These are phyloP conservation scores for Tenrec ecaudatus DNA, from an alignment of 2,113 vertebrate species.

Conservation along the genomic window DNA sequence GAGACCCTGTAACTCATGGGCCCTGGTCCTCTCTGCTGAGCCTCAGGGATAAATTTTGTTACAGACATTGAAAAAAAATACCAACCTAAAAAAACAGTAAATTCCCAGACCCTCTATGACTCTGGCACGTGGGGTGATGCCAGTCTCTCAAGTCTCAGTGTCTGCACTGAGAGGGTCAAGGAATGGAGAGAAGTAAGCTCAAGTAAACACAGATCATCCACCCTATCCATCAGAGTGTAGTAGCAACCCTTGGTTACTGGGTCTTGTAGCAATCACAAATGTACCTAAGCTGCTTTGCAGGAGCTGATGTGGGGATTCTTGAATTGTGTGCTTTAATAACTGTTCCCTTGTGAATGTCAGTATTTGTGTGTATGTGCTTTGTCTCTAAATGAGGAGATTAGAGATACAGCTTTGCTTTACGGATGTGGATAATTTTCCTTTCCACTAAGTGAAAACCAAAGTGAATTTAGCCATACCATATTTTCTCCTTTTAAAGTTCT, in stretches of 20 bases:
- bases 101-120: background rate
- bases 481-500: slow-evolving; percentile 41
- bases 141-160: background rate
- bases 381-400: slow-evolving; percentile 48
- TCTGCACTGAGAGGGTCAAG: background rate
- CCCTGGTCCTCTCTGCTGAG: too few species aligned
- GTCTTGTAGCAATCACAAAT: background rate
- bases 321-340: slow-evolving; percentile 40
- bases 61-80: background rate
- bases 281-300: slow-evolving; percentile 29
- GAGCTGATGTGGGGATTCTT: slow-evolving; percentile 12
- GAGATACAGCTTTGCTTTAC: slow-evolving; percentile 13
- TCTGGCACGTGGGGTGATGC: background rate
- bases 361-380: slow-evolving; percentile 30
- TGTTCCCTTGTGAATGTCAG: slow-evolving; percentile 19
- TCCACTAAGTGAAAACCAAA: slow-evolving; percentile 30
- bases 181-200: background rate
- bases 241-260: slow-evolving; percentile 6
- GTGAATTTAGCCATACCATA: slow-evolving; percentile 31
- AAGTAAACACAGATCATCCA: background rate
- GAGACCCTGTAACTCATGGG: too few species aligned
- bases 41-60: background rate
- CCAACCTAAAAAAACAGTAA: too few species aligned
- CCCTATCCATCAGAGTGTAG: background rate
- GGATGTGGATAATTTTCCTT: slow-evolving; percentile 54